phyloP scores from a whole-genome alignment of 2,113 vertebrate species.

The Tetrao urogallus region DNA sequence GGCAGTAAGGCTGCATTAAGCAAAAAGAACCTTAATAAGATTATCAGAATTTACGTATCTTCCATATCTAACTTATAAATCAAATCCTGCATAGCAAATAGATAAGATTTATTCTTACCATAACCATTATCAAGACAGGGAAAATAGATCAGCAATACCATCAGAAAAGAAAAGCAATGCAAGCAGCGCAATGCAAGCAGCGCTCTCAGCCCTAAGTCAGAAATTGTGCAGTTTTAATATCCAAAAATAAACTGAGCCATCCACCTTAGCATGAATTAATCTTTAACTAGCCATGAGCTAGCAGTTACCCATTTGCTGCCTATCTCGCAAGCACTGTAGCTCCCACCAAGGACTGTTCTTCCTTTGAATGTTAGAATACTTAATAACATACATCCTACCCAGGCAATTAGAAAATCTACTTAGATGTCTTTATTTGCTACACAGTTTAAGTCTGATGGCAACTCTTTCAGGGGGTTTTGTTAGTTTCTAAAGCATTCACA shows the following conservation, averaged over 20 bases:
- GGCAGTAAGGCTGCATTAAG: not conserved
- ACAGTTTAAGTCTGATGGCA: not conserved
- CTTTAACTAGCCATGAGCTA: not conserved
- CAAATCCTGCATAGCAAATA: not conserved
- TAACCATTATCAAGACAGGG: not conserved
- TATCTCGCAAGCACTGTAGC: not conserved
- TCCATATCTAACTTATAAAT: not conserved
- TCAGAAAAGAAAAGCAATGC: fast-evolving
- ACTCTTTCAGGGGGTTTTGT: not conserved
- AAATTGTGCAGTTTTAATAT: not conserved
- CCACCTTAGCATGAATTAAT: not conserved
- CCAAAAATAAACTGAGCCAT: not conserved
- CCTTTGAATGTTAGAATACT: not conserved
- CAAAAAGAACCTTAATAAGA: not conserved
- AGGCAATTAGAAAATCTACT: not conserved
- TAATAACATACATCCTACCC: not conserved
- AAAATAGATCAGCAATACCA: not conserved
- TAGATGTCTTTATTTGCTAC: not conserved
- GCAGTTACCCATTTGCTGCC: not conserved
- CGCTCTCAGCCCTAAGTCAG: not conserved
- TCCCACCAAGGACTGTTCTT: not conserved
- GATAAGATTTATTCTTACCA: not conserved
- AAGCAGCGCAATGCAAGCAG: not conserved
- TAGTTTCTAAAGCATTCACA: not conserved
- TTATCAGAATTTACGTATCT: not conserved